Conservation (phyloP, 2,113 vertebrate genomes). For the Percina caprodes region DNA sequence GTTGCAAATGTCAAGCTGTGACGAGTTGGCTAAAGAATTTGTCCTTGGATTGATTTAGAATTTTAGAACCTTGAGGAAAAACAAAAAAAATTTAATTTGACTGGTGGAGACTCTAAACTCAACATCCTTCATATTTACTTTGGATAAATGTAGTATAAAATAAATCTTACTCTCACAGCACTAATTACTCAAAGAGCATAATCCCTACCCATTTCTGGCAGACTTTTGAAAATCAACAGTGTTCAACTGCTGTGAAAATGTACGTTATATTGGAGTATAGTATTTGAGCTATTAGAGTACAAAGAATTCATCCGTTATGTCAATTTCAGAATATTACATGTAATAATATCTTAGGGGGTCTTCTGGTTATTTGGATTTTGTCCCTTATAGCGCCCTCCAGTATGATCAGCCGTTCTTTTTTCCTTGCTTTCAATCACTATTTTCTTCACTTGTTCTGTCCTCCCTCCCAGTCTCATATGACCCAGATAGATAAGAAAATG, state of each 20-base stretch:
- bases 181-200: too few relatives aligned
- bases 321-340: background rate
- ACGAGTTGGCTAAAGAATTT: too few relatives aligned
- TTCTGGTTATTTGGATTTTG: background rate
- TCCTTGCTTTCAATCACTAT: background rate
- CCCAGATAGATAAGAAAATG: conserved; percentile 73
- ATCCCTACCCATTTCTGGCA: background rate
- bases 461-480: conserved; percentile 56
- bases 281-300: background rate
- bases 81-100: background rate
- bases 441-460: conserved; percentile 17
- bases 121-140: background rate
- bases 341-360: background rate
- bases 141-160: background rate
- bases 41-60: too few relatives aligned
- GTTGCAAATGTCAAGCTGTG: too few relatives aligned
- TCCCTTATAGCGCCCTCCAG: background rate
- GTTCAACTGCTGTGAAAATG: background rate
- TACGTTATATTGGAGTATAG: background rate
- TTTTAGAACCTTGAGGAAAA: too few relatives aligned
- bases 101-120: background rate
- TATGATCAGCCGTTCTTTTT: background rate
- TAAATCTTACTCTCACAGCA: too few relatives aligned
- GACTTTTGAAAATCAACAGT: background rate
- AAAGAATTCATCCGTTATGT: background rate